Base-by-base conservation (phyloP, 2,888 invertebrate genomes). In the Galeopsomyia nigrocyanea region DNA sequence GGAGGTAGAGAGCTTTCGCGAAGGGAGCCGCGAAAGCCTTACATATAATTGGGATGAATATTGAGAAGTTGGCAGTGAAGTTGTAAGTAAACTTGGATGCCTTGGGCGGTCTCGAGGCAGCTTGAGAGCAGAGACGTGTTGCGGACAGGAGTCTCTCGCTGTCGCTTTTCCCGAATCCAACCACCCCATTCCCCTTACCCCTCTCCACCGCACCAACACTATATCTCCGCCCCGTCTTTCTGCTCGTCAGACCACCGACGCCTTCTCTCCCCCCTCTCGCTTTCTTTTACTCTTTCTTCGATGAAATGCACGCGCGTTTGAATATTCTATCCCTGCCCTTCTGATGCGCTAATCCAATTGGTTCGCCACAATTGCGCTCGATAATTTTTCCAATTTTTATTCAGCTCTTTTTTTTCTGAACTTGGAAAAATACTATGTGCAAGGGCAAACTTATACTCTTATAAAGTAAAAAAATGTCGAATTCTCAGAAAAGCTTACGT, bases 81-180 rank as follows among this genome's bases (percentile, higher is more conserved):
- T 85, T 86, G 86, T 84, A 83, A 85, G 85, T 84, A 85, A 86
- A 86, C 84, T 86, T 84, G 83, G 82, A 82, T 83, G 83, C 86
- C 85, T 82, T 80, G 77, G 84, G 85, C 83, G 81, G 81, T 79
- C 77, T 81, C 79, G 39, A 39, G 39, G 81, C 79, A 82, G 84
- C 84, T 84, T 86, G 84, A 85, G 84, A 86, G 86, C 86, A 85
- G 84, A 86, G 84, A 85, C 85, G 85, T 86, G 86, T 86, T 85
- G 84, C 85, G 84, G 86, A 84, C 84, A 84, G 84, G 56, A 69
- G 79, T 82, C 81, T 81, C 80, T 79, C 77, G 79, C 76, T 72
- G 71, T 75, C 72, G 55, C 73, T 53, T 53, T 53, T 53, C 53
- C 17, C 53, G 17, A 53, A 17, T 53, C 17, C 53, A 19, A 53